Conservation (phyloP, 2,113 vertebrate genomes). For the Eulemur macaco region DNA sequence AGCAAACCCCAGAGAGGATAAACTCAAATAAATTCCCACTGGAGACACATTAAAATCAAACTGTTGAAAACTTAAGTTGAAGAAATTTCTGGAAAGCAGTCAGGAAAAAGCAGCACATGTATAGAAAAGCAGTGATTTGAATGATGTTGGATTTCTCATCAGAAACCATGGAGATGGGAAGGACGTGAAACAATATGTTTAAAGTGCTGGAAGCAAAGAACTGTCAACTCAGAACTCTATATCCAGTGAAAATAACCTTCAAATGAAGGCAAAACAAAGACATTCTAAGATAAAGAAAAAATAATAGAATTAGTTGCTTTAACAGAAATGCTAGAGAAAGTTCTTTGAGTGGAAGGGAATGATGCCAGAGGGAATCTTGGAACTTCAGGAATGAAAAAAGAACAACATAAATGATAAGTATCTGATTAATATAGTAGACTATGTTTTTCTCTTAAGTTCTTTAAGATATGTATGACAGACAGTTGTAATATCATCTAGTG, state of each 20-base stretch:
- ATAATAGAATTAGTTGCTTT: background rate
- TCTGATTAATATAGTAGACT: background rate
- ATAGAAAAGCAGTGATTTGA: background rate
- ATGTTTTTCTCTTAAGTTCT: background rate
- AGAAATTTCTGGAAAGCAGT: background rate
- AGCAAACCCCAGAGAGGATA: background rate
- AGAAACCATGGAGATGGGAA: background rate
- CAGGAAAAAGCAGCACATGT: background rate
- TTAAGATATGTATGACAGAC: background rate
- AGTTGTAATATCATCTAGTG: background rate
- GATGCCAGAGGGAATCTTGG: background rate
- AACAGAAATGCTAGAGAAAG: conserved; percentile 24
- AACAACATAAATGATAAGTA: background rate
- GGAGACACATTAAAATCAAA: background rate
- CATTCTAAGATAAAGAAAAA: background rate
- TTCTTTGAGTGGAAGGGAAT: conserved; percentile 2
- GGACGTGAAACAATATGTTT: background rate
- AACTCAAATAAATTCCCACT: background rate
- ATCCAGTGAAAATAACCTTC: background rate
- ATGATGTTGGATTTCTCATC: background rate
- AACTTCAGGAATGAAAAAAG: background rate
- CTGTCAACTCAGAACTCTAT: background rate
- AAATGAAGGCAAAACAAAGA: background rate
- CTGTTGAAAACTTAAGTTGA: background rate
- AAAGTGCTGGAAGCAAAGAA: background rate